These are phyloP conservation scores for Cosmia trapezina DNA, from an alignment of 2,888 invertebrate species.

Conservation along the genomic window DNA sequence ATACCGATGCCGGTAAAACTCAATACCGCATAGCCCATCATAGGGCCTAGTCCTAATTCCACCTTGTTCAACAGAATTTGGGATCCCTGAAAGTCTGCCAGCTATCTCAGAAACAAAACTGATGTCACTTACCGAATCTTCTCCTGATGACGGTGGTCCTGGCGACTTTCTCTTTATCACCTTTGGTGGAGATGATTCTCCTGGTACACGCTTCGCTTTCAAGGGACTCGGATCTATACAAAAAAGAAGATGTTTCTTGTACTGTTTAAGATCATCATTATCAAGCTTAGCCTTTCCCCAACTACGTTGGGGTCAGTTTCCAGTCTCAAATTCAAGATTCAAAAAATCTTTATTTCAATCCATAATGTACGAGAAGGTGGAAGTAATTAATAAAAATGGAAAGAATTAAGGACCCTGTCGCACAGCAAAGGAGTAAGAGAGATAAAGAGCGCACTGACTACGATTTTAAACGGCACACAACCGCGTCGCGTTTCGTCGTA, in stretches of 20 bases:
- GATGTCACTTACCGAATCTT: conserved; percentile 72
- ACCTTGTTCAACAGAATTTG: not conserved
- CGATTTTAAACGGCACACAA: too few relatives aligned
- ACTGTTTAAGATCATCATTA: not conserved
- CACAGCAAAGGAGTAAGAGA: too few relatives aligned
- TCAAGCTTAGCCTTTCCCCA: too few relatives aligned
- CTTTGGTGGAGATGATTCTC: conserved; percentile 83
- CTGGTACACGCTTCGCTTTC: conserved; percentile 79
- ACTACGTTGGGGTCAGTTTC: too few relatives aligned
- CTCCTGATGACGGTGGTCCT: conserved; percentile 67
- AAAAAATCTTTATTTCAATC: too few relatives aligned
- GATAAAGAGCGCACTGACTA: too few relatives aligned
- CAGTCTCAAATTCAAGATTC: too few relatives aligned
- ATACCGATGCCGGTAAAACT: not conserved
- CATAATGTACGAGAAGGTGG: too few relatives aligned
- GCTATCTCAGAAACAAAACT: not conserved
- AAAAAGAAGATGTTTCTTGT: not conserved
- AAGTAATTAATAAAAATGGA: too few relatives aligned
- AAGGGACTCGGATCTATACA: conserved; percentile 82
- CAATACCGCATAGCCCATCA: not conserved
- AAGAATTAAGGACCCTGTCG: too few relatives aligned
- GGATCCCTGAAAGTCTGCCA: not conserved
- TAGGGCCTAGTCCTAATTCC: not conserved
- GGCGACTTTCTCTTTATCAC: conserved; percentile 87
- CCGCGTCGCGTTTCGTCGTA: too few relatives aligned